Evolutionary conservation across 2,888 invertebrate species (phyloP).

Genomic region (Clunio marinus): DNA sequence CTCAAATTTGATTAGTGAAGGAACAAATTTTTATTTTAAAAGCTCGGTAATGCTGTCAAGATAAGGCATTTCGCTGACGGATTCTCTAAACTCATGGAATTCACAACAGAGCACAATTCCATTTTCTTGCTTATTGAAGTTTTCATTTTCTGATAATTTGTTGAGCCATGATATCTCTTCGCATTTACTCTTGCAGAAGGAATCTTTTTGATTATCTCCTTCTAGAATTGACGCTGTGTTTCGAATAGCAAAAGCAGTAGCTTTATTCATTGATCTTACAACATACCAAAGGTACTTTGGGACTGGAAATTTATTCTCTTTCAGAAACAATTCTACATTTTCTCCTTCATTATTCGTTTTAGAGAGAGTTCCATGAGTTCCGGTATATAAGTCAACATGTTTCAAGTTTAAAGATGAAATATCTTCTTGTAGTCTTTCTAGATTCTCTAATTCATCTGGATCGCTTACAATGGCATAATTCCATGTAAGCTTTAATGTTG

Average conservation of each 20-base stretch:
- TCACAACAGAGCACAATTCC: slow-evolving; percentile 37
- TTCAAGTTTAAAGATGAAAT: slow-evolving; percentile 41
- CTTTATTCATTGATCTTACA: slow-evolving; percentile 42
- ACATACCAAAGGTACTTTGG: slow-evolving; percentile 45
- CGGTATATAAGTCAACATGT: slow-evolving; percentile 44
- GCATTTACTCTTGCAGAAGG: slow-evolving; percentile 44
- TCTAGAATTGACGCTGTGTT: slow-evolving; percentile 42
- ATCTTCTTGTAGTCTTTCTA: slow-evolving; percentile 43
- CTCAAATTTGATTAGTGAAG: too few species aligned
- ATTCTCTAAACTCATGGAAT: slow-evolving; percentile 35
- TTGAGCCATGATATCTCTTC: slow-evolving; percentile 43
- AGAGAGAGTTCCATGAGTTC: slow-evolving; percentile 43
- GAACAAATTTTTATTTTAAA: slow-evolving; percentile 25
- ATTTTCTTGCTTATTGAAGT: slow-evolving; percentile 30
- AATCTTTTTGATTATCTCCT: slow-evolving; percentile 40
- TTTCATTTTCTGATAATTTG: slow-evolving; percentile 27
- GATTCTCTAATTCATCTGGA: slow-evolving; percentile 41
- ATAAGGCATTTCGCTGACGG: slow-evolving; percentile 37
- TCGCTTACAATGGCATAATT: slow-evolving; percentile 44
- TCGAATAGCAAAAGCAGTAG: slow-evolving; percentile 43
- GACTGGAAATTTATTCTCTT: slow-evolving; percentile 44
- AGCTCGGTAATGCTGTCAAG: slow-evolving; percentile 29
- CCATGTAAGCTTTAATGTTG: slow-evolving; percentile 44
- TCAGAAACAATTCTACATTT: slow-evolving; percentile 43
- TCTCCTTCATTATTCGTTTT: slow-evolving; percentile 41